A percentile compares a stretch with the other conserved stretches of the same genome.
Conservation (phyloP, 2,113 vertebrate species). For the Dasyprocta punctata region DNA sequence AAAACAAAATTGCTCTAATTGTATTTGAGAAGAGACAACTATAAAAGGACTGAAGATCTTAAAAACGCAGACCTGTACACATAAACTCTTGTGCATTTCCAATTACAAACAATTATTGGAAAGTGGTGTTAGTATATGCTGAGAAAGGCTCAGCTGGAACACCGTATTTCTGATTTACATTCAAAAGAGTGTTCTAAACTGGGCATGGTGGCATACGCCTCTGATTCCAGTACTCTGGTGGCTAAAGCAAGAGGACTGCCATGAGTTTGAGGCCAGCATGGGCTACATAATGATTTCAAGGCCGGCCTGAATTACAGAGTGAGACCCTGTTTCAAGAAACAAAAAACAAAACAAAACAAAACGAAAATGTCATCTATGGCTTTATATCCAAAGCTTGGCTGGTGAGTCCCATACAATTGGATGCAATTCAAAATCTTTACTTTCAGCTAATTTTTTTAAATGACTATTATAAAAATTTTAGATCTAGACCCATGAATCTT, state of each 20-base stretch:
- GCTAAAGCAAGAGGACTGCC: too few relatives aligned
- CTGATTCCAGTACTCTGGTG: not conserved
- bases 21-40: not conserved
- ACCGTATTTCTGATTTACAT: not conserved
- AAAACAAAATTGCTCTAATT: not conserved
- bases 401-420: not conserved
- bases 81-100: not conserved
- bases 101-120: not conserved
- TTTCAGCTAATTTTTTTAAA: not conserved
- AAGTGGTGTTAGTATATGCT: not conserved
- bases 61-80: not conserved
- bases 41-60: not conserved
- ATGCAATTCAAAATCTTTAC: not conserved
- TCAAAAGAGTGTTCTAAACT: not conserved
- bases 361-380: not conserved
- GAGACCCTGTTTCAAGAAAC: not conserved
- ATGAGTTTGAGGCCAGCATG: not conserved
- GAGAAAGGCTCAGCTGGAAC: not conserved
- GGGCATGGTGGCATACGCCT: not conserved
- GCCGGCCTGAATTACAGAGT: not conserved
- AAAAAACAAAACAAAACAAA: not conserved
- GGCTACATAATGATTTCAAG: not conserved
- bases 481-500: not conserved
- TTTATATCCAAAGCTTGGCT: not conserved
- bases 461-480: not conserved